Conservation (phyloP, 2,113 vertebrate genomes). For the Zosterops pallidus region DNA sequence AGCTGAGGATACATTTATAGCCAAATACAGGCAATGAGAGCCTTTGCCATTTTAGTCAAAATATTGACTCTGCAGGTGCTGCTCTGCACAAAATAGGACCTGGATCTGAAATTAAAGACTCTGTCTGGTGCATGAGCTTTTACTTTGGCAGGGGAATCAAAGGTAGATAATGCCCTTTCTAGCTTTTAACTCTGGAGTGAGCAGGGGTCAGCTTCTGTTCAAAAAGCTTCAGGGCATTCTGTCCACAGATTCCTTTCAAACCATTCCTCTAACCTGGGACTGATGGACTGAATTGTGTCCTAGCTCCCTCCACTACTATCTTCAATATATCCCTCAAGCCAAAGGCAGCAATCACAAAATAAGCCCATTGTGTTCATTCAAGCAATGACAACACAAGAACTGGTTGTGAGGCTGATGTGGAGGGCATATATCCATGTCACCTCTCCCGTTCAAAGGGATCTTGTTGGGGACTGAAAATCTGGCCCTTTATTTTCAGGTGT, state of each 20-base stretch:
- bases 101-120: constrained; percentile 3
- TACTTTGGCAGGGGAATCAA: not conserved
- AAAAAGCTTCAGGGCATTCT: not conserved
- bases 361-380: not conserved
- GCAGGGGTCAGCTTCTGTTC: not conserved
- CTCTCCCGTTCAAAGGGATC: not conserved
- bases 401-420: not conserved
- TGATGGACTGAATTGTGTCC: not conserved
- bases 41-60: not conserved
- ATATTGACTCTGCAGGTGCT: not conserved
- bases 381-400: not conserved
- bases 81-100: not conserved
- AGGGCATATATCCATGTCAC: not conserved
- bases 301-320: not conserved
- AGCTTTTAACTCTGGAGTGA: constrained; percentile 5
- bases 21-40: not conserved
- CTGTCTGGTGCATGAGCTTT: not conserved
- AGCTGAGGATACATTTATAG: not conserved
- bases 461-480: not conserved
- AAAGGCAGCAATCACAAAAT: not conserved
- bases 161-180: not conserved
- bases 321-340: not conserved
- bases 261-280: not conserved
- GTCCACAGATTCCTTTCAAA: not conserved
- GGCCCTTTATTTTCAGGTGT: not conserved